Base-by-base conservation (phyloP, 1,140 invertebrate genomes). In the Platyura marginata region DNA sequence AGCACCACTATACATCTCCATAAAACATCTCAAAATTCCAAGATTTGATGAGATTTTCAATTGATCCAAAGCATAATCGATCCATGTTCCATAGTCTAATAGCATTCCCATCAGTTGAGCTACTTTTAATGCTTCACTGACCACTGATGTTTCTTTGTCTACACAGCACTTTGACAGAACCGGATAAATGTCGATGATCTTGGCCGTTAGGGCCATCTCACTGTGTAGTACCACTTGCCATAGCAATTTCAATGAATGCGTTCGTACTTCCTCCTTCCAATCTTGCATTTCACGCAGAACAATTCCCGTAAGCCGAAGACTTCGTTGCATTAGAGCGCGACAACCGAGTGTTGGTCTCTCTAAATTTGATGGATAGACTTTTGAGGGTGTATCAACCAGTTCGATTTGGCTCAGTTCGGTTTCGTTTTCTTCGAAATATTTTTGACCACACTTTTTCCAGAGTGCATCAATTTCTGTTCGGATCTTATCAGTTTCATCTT, bases 301-400 rank as follows among this genome's bases (percentile, higher is more conserved):
- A 6, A 72, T 74, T 35, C 65, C 63, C 3, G 82, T 49, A 18
- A 87, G 66, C 54, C 69, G 67, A 21, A 81, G 56, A 50, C 81
- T 70, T 48, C 77, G 68, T 48, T 79, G 73, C 3, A 79, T 72
- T 46, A 88, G 59, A 3, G 67, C 66, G 3, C 83, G 66, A 55
- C 84, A 87, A 11, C 84, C 84, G 13, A 86, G 60, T 49, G 77
- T 81, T 10, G 81, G 80, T 32, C 81, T 66, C 2, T 79, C 80
- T 65, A 85, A 85, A 56, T 83, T 71, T 19, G 59, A 53, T 13
- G 70, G 69, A 2, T 55, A 48, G 42, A 67, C 54, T 41, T 60
- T 59, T 32, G 70, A 69, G 2, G 55, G 47, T 41, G 67, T 53
- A 43, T 61, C 59, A 33, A 71, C 64, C 57, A 76, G 83, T 57